Conservation (phyloP, 2,797 vertebrate genomes). For the Sciaenops ocellatus region DNA sequence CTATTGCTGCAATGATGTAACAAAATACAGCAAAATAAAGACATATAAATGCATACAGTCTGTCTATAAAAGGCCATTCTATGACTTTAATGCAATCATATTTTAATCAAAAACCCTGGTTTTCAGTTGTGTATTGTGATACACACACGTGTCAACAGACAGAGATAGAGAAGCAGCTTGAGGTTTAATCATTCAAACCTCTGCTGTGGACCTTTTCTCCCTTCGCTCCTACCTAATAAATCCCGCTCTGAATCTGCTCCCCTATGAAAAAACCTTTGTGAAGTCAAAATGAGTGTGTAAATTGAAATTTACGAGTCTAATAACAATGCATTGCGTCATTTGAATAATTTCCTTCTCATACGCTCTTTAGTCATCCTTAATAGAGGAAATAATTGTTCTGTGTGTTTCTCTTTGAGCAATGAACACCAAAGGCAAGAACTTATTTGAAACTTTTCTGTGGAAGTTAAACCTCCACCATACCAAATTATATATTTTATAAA, state of each 20-base stretch:
- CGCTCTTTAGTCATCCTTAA: slow-evolving; percentile 42
- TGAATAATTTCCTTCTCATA: slow-evolving; percentile 60
- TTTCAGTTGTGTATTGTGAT: background rate
- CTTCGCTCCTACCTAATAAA: slow-evolving; percentile 36
- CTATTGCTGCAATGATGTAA: background rate
- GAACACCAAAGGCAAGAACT: slow-evolving; percentile 14
- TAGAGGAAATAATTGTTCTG: slow-evolving; percentile 32
- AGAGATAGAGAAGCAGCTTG: slow-evolving; percentile 13
- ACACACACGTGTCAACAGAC: background rate
- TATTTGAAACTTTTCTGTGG: background rate
- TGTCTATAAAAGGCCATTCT: background rate
- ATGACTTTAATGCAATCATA: background rate
- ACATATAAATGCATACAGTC: background rate
- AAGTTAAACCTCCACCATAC: slow-evolving; percentile 8
- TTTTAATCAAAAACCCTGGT: background rate
- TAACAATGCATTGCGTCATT: slow-evolving; percentile 55
- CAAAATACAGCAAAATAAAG: background rate
- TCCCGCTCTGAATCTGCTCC: slow-evolving; percentile 42
- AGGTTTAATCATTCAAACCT: slow-evolving; percentile 35
- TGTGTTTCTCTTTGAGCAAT: slow-evolving; percentile 28
- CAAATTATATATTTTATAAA: background rate
- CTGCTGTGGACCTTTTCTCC: background rate
- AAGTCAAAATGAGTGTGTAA: slow-evolving; percentile 56
- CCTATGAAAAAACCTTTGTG: slow-evolving; percentile 29
- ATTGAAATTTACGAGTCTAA: slow-evolving; percentile 65